These are phyloP conservation scores for Luehdorfia chinensis DNA, from an alignment of 1,140 invertebrate genomes.

Conservation along the genomic window DNA sequence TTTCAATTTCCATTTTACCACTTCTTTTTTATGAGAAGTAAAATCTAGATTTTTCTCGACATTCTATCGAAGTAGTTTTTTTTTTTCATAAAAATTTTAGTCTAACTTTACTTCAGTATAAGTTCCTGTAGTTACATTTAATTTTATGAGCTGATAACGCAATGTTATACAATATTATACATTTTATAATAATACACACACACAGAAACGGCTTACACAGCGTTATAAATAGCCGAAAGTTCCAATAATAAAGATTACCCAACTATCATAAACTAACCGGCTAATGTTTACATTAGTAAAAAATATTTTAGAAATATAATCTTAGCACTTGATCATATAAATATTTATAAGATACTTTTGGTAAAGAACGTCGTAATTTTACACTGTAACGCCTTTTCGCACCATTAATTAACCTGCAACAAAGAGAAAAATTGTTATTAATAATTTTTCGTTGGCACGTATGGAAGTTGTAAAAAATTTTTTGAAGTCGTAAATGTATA, in stretches of 20 bases:
- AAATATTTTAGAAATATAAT: conserved; percentile 25
- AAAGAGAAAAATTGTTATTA: conserved; percentile 23
- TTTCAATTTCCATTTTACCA: conserved; percentile 12
- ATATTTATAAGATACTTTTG: conserved; percentile 24
- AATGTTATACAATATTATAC: too few relatives aligned
- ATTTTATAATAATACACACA: too few relatives aligned
- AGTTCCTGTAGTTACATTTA: conserved; percentile 19
- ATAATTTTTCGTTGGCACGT: too few relatives aligned
- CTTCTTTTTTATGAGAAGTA: conserved; percentile 21
- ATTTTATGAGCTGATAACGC: too few relatives aligned
- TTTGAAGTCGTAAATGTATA: too few relatives aligned
- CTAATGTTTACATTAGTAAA: conserved; percentile 21
- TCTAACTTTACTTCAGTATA: conserved; percentile 21
- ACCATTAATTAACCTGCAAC: conserved; percentile 55
- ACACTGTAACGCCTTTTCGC: conserved; percentile 6
- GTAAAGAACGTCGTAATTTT: conserved; percentile 7
- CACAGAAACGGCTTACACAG: too few relatives aligned
- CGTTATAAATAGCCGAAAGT: conserved; percentile 1
- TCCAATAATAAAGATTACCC: conserved; percentile 16
- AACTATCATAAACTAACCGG: conserved; percentile 16
- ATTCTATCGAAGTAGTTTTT: conserved; percentile 22
- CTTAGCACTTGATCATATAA: conserved; percentile 20
- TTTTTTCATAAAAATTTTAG: conserved; percentile 16
- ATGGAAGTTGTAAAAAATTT: too few relatives aligned
- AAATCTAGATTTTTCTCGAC: conserved; percentile 32